These are phyloP conservation scores for Mamestra configurata DNA, from an alignment of 1,140 invertebrate genomes.

Conservation along the genomic window DNA sequence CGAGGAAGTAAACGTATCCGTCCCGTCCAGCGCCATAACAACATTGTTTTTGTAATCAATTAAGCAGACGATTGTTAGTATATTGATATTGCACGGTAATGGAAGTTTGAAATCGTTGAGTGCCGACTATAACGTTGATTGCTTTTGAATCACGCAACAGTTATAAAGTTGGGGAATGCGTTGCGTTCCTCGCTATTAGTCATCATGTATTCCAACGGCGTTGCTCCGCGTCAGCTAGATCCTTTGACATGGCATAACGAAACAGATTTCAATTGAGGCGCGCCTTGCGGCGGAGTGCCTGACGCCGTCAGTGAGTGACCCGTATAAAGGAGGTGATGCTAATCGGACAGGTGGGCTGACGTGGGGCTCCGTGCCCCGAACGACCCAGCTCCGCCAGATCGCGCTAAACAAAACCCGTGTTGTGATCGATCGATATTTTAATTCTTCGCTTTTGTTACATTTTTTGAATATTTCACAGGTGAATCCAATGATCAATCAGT, in stretches of 20 bases:
- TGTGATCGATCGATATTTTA: slow-evolving; percentile 67
- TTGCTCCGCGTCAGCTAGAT: slow-evolving; percentile 72
- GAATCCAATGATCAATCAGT: slow-evolving; percentile 47
- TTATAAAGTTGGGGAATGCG: slow-evolving; percentile 53
- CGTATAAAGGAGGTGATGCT: slow-evolving; percentile 80
- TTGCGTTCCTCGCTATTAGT: slow-evolving; percentile 68
- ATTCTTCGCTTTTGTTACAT: slow-evolving; percentile 57
- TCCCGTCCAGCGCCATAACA: slow-evolving; percentile 27
- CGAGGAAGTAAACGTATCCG: slow-evolving; percentile 69
- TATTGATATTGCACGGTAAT: slow-evolving; percentile 75
- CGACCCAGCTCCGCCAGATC: slow-evolving; percentile 50
- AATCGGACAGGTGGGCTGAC: slow-evolving; percentile 85
- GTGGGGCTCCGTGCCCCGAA: slow-evolving; percentile 56
- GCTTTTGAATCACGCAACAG: slow-evolving; percentile 77
- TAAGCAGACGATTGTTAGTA: slow-evolving; percentile 71
- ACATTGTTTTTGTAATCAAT: slow-evolving; percentile 81
- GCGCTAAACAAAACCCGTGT: slow-evolving; percentile 57
- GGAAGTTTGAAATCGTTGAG: slow-evolving; percentile 76
- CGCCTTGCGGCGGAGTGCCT: slow-evolving; percentile 60
- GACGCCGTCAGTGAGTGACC: slow-evolving; percentile 73
- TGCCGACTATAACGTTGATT: slow-evolving; percentile 80
- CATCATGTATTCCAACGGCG: slow-evolving; percentile 72
- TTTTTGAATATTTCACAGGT: slow-evolving; percentile 46
- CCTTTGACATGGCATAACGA: slow-evolving; percentile 80
- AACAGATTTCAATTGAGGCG: slow-evolving; percentile 82